Percentiles rank a stretch among this genome's conserved stretches.
These are phyloP conservation scores for Nerophis lumbriciformis DNA, from an alignment of 2,113 vertebrate genomes.

Conservation along the genomic window DNA sequence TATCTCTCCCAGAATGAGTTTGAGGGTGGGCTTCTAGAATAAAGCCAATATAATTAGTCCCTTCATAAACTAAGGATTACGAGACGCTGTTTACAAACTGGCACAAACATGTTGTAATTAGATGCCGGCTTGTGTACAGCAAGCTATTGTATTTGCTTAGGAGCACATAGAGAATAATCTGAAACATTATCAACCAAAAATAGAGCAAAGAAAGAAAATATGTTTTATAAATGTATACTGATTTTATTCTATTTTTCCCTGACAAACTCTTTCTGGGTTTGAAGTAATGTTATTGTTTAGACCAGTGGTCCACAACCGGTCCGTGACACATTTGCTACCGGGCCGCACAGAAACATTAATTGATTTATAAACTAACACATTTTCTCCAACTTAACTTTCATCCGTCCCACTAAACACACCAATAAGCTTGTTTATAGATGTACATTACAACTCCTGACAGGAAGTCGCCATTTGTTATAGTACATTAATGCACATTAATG, in stretches of 20 bases:
- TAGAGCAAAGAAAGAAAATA: neutral
- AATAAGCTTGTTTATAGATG: too few relatives aligned
- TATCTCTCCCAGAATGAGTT: neutral
- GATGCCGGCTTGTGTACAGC: slow-evolving; percentile 6
- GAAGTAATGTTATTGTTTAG: neutral
- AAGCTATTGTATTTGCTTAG: slow-evolving; percentile 12
- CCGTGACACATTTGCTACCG: too few relatives aligned
- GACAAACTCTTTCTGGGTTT: slow-evolving; percentile 8
- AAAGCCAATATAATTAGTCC: slow-evolving; percentile 6
- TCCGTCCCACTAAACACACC: too few relatives aligned
- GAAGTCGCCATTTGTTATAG: too few relatives aligned
- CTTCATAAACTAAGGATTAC: slow-evolving; percentile 20
- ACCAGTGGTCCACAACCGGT: neutral
- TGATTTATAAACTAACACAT: too few relatives aligned
- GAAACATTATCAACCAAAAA: slow-evolving; percentile 20
- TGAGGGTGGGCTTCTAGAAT: neutral
- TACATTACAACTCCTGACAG: too few relatives aligned
- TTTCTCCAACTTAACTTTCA: too few relatives aligned
- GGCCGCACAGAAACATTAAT: too few relatives aligned
- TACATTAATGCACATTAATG: too few relatives aligned
- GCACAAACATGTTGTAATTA: slow-evolving; percentile 28
- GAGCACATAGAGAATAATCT: slow-evolving; percentile 19
- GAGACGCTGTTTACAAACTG: slow-evolving; percentile 21
- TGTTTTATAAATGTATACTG: neutral
- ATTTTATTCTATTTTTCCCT: slow-evolving; percentile 1